Evolutionary conservation across 1,140 invertebrate genomes (phyloP), one percentile per base, ranked within the genome.

Genomic region (Brachionus rotundiformis): DNA sequence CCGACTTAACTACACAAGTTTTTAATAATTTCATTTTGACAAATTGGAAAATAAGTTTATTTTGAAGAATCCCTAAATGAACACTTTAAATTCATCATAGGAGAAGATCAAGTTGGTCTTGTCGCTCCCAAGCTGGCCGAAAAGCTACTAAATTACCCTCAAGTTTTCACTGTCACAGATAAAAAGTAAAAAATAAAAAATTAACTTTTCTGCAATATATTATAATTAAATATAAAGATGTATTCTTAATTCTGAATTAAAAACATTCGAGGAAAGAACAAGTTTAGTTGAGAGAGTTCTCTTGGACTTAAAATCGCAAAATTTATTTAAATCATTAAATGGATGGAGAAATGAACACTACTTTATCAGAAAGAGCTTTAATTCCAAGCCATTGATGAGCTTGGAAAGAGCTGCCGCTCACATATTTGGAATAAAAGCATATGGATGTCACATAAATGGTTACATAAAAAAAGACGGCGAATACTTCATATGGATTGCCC

Each of bases 391-490:
- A 16, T 73, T 77, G 36, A 19, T 77, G 77, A 68, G 65, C 36
- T 82, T 73, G 92, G 91, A 79, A 31, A 79, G 76, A 79, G 47
- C 76, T 31, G 76, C 47, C 10, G 59, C 36, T 79, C 27, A 91
- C 88, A 88, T 96, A 76, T 95, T 98, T 91, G 95, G 95, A 47
- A 93, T 95, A 84, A 91, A 93, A 83, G 94, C 94, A 86, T 97
- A 95, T 89, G 95, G 95, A 61, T 93, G 95, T 29, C 94, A 95
- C 86, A 94, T 98, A 76, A 96, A 95, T 88, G 95, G 95, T 10
- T 98, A 94, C 88, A 92, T 94, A 10, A 73, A 83, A 41, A 82
- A 83, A 19, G 47, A 79, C 19, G 33, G 36, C n/a, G 19, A 79
- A 54, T 79, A 79, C 25, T 41, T 79, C 16, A 92, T 98, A 86